Evolutionary conservation across 2,113 vertebrate species (phyloP).

Genomic region (Rhinogobius similis): DNA sequence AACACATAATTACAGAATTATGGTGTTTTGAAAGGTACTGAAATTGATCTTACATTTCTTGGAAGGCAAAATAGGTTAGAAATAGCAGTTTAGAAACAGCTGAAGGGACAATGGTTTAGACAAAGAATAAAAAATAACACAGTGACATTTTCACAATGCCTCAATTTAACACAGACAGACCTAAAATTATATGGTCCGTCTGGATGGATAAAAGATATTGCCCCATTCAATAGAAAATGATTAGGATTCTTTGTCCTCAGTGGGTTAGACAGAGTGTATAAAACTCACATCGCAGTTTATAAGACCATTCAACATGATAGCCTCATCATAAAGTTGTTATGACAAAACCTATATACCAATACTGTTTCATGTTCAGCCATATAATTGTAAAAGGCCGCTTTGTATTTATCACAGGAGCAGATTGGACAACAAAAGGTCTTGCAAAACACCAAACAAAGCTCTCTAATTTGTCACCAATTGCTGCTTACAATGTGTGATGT

Average conservation of each 20-base stretch:
- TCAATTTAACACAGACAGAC: too few relatives aligned
- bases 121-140: too few relatives aligned
- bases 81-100: too few relatives aligned
- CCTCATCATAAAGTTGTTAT: not conserved
- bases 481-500: too few relatives aligned
- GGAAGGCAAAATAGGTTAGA: too few relatives aligned
- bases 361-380: not conserved
- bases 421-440: too few relatives aligned
- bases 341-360: not conserved
- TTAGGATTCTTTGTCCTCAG: not conserved
- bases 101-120: too few relatives aligned
- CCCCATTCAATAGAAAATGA: not conserved
- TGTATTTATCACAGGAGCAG: not conserved
- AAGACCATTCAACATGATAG: not conserved
- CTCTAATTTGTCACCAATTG: not conserved
- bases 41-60: too few relatives aligned
- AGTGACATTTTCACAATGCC: not conserved
- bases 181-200: not conserved
- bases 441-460: not conserved
- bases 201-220: not conserved
- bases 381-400: not conserved
- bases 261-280: too few relatives aligned
- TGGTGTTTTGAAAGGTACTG: too few relatives aligned
- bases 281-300: not conserved
- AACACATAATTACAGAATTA: too few relatives aligned